Conservation (phyloP, 2,113 vertebrate species). For the Zapornia atra region DNA sequence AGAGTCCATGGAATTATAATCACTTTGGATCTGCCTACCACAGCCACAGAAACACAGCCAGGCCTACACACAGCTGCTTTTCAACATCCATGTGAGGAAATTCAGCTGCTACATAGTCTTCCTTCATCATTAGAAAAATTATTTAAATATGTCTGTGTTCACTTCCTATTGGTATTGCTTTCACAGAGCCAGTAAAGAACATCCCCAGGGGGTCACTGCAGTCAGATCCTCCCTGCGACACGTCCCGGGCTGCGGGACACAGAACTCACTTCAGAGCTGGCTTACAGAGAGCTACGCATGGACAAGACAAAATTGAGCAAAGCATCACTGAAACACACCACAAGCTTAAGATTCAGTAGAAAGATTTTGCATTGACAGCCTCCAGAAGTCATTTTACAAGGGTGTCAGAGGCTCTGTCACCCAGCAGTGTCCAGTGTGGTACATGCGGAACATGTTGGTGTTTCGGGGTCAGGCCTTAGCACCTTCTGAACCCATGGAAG, state of each 20-base stretch:
- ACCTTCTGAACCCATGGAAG: background rate
- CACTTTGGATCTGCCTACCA: background rate
- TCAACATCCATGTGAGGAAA: background rate
- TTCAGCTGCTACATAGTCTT: background rate
- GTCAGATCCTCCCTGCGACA: background rate
- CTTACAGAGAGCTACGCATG: background rate
- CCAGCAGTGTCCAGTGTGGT: too few species aligned
- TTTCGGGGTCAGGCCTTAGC: background rate
- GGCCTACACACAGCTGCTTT: background rate
- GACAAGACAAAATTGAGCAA: background rate
- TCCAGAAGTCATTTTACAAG: background rate
- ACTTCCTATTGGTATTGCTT: background rate
- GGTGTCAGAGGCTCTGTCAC: background rate
- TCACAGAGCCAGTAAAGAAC: background rate
- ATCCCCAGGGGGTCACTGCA: background rate
- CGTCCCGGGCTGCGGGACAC: background rate
- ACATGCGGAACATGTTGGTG: background rate
- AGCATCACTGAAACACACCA: background rate
- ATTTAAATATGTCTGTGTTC: background rate
- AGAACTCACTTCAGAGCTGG: background rate
- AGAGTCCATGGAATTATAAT: background rate
- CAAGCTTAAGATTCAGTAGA: background rate
- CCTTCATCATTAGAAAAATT: background rate
- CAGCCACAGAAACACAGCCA: background rate
- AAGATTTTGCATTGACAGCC: background rate